phyloP scores from a whole-genome alignment of 2,888 invertebrate genomes.

The Hirtodrosophila duncani region DNA sequence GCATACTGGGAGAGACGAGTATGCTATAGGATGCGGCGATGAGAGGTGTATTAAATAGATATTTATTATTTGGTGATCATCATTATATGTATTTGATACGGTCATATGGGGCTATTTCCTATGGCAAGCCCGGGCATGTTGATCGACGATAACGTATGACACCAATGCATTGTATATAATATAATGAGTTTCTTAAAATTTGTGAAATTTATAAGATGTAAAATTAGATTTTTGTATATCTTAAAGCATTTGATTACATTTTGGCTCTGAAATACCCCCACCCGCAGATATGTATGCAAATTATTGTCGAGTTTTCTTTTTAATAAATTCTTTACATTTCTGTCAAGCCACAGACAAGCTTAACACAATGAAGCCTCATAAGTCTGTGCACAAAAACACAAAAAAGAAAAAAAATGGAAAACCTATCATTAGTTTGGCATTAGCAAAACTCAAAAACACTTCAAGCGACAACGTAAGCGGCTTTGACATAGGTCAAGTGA shows the following conservation, averaged over 20 bases:
- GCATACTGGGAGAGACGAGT: too few relatives aligned
- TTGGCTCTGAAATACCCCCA: too few relatives aligned
- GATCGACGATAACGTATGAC: too few relatives aligned
- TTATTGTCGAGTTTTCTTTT: too few relatives aligned
- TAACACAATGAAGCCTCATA: slow-evolving; percentile 50
- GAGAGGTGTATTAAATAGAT: slow-evolving; percentile 32
- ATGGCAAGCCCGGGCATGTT: too few relatives aligned
- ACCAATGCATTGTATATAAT: too few relatives aligned
- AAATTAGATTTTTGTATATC: too few relatives aligned
- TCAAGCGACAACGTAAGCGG: slow-evolving; percentile 61
- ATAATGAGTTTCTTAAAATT: not conserved
- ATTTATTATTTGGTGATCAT: slow-evolving; percentile 41
- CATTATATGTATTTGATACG: slow-evolving; percentile 27
- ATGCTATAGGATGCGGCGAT: too few relatives aligned
- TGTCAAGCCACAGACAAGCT: slow-evolving; percentile 12
- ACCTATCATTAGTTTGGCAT: slow-evolving; percentile 44
- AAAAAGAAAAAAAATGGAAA: slow-evolving; percentile 32
- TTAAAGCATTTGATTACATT: too few relatives aligned
- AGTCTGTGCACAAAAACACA: slow-evolving; percentile 30
- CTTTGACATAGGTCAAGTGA: slow-evolving; percentile 70
- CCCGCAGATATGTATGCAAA: too few relatives aligned
- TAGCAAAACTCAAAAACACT: slow-evolving; percentile 29
- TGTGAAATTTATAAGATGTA: not conserved
- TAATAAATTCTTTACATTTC: too few relatives aligned
- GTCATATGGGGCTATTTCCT: too few relatives aligned